Base-by-base conservation (phyloP, 2,797 vertebrate genomes). In the Hafferia zeledoni region DNA sequence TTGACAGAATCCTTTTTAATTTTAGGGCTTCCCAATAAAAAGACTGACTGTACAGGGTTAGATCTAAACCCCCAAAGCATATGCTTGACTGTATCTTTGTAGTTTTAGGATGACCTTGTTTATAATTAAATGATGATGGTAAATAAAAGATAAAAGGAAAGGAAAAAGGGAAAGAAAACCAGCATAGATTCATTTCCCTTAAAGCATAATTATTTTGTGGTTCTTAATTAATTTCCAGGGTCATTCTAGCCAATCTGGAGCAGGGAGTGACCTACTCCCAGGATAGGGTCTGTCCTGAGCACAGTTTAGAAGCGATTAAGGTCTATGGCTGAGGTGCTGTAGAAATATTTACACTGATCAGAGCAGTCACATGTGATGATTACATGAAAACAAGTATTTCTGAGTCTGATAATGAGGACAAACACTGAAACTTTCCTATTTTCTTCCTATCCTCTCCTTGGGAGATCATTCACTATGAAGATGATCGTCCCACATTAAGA, bases 31-130 rank as follows among this genome's bases (percentile, higher is more conserved):
- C 89, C 93, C 93, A 96, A 90, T 92, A 89, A 97, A 97, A 96
- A 96, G 88, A 63, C 90, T 93, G 93, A 91, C 80, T 63, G 52
- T 93, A 83, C 70, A 89, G 89, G 55, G 92, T 90, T 95, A 93
- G 74, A 69, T 49, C 56, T 90, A 95, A 97, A 83, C 80, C 90
- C 79, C 72, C 88, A 2, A 86, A 97, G 96, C 97, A 91, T 97
- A 96, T 97, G 97, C 95, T 97, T 97, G 96, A 97, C 88, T 80
- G 16, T 94, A 79, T 95, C 83, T 94, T 96, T 97, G 86, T 97
- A 92, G 97, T 97, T 98, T 97, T 97, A 93, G 93, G 97, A 95
- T 97, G 96, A 97, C 97, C 96, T 98, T 98, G 96, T 97, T 94
- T 97, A 81, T 94, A 95, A 96, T 61, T 92, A 97, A 96, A 97